These are phyloP conservation scores for Pachyuromys duprasi DNA, from an alignment of 2,797 vertebrate genomes.

Conservation along the genomic window DNA sequence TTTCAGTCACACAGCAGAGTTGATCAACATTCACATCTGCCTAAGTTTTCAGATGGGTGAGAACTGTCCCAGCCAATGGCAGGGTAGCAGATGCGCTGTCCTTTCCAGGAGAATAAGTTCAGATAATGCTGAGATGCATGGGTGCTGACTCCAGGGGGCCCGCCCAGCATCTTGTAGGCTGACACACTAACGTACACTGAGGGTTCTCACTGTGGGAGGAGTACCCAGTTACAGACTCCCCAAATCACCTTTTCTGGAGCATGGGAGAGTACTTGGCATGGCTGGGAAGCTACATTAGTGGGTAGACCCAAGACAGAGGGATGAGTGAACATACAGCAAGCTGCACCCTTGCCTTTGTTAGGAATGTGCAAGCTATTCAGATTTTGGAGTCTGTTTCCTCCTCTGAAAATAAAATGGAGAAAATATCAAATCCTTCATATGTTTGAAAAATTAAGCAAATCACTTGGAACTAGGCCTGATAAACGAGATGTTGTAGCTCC, in stretches of 20 bases:
- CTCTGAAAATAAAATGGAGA: background rate
- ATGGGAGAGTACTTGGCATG: too few species aligned
- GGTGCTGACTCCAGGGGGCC: background rate
- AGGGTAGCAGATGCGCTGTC: background rate
- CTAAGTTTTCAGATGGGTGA: background rate
- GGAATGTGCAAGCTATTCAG: background rate
- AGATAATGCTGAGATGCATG: background rate
- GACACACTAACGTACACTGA: rapidly evolving
- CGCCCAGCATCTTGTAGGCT: background rate
- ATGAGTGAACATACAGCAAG: background rate
- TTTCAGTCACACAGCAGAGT: background rate
- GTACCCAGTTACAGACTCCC: background rate
- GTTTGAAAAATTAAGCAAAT: slow-evolving; percentile 36
- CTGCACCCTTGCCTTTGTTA: background rate
- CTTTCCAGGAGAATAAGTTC: background rate
- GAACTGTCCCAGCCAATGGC: background rate
- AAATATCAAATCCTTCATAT: background rate
- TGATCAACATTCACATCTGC: background rate
- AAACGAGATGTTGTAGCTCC: background rate
- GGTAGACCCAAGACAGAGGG: background rate
- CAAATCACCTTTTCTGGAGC: too few species aligned
- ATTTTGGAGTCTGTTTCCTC: slow-evolving; percentile 29
- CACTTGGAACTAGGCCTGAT: background rate
- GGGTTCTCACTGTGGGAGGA: background rate
- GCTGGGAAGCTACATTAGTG: background rate